Base-by-base conservation (phyloP, 1,140 invertebrate species). In the Condylostylus longicornis region DNA sequence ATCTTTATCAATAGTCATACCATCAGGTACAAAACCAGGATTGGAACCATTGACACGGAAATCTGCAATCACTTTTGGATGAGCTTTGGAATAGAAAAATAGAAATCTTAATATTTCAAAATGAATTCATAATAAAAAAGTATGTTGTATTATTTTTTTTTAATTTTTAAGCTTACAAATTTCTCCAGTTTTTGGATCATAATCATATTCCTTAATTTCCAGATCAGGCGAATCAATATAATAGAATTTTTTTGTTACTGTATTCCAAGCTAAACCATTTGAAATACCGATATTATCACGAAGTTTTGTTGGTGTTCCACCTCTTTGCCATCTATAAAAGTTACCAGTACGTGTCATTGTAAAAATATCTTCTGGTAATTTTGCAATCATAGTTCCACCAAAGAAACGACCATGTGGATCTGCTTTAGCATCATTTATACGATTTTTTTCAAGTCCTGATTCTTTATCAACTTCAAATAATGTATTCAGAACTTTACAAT, bases 371-470 rank as follows among this genome's bases (percentile, higher is more conserved):
- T n/a, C n/a, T n/a, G n/a, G n/a, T n/a, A n/a, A n/a, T 15, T 17
- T 25, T 7, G 7, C 6, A 6, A 8, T 71, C 71, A 81, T 79
- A 18, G 78, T 81, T 18, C 77, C 77, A 77, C 44, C 34, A 52
- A 45, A 42, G 22, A 88, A 54, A 25, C 81, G 61, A 28, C 85
- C 85, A 18, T 52, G 52, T 0, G 71, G 66, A 51, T 90, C 85
- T 40, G 76, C 80, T 62, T 89, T 89, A 5, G 74, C 86, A 61
- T 88, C 84, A 50, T 89, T 89, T 43, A 82, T 73, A 48, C 81
- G 65, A 44, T 75, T 83, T 0, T 53, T 57, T 12, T 42, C 33
- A 5, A 48, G 45, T 1, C 56, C 58, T 1, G 59, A 51, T 23
- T 72, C 62, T 2, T 48, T 38, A n/a, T 82, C 75, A 1, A 82